Evolutionary conservation across 2,113 vertebrate genomes (phyloP).

Genomic region (Ceyx cyanopectus): DNA sequence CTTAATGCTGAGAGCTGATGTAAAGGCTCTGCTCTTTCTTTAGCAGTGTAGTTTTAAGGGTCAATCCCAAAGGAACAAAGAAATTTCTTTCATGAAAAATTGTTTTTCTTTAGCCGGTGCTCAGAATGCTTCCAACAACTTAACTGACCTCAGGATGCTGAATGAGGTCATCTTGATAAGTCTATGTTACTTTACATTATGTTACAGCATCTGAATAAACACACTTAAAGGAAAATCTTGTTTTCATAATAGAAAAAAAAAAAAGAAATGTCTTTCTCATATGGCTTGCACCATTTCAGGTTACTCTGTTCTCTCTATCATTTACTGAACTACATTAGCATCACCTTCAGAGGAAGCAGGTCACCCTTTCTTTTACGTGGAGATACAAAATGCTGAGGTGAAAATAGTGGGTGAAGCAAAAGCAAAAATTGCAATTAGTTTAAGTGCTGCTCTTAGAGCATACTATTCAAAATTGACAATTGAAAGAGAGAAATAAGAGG

Average conservation of each 20-base stretch:
- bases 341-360: conserved; percentile 49
- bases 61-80: background rate
- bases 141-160: conserved; percentile 20
- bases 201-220: conserved; percentile 41
- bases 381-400: conserved; percentile 1
- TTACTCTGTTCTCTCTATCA: conserved; percentile 12
- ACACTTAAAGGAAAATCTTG: conserved; percentile 35
- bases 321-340: conserved; percentile 57
- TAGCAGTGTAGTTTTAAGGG: background rate
- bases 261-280: conserved; percentile 55
- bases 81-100: background rate
- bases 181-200: conserved; percentile 45
- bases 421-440: conserved; percentile 54
- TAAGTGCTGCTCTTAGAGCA: conserved; percentile 30
- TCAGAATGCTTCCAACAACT: background rate
- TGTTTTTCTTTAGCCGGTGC: background rate
- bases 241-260: conserved; percentile 48
- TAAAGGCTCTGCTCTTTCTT: background rate
- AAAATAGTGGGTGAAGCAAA: conserved; percentile 26
- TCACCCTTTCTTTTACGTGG: conserved; percentile 37
- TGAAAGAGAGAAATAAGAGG: background rate
- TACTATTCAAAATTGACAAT: conserved; percentile 15
- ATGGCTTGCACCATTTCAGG: conserved; percentile 28
- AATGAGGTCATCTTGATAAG: conserved; percentile 49
- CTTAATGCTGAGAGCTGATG: background rate